Conservation (phyloP, 2,113 vertebrate species). For the Pelodiscus sinensis region DNA sequence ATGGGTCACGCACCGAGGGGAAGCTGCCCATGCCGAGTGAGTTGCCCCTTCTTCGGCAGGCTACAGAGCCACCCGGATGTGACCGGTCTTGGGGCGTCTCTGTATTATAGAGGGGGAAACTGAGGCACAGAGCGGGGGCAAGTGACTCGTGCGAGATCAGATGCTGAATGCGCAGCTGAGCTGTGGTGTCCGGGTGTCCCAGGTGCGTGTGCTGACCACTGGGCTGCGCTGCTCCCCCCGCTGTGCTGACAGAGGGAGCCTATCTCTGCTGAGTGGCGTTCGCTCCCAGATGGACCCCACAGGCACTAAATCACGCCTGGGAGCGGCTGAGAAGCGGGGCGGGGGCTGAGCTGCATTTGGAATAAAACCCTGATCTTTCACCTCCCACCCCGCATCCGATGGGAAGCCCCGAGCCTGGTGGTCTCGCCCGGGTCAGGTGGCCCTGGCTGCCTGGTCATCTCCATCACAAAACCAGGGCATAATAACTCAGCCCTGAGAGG, state of each 20-base stretch:
- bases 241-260: fast-evolving
- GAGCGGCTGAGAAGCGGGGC: background rate
- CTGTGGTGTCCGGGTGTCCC: background rate
- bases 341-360: background rate
- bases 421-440: slow-evolving; percentile 53
- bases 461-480: slow-evolving; percentile 62
- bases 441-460: slow-evolving; percentile 55
- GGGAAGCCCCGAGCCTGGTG: slow-evolving; percentile 46
- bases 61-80: too few relatives aligned
- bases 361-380: slow-evolving; percentile 44
- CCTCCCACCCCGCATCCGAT: background rate
- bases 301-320: background rate
- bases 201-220: background rate
- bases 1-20: too few relatives aligned
- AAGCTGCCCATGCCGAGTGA: background rate
- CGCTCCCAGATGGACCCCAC: fast-evolving
- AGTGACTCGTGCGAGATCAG: background rate
- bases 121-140: background rate
- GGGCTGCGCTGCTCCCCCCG: fast-evolving
- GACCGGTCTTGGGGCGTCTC: too few relatives aligned
- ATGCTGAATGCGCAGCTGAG: background rate
- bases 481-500: slow-evolving; percentile 62
- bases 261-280: fast-evolving
- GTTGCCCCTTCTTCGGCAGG: background rate
- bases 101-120: background rate